Evolutionary conservation across 2,797 vertebrate genomes (phyloP).

Genomic region (Malurus splendens): DNA sequence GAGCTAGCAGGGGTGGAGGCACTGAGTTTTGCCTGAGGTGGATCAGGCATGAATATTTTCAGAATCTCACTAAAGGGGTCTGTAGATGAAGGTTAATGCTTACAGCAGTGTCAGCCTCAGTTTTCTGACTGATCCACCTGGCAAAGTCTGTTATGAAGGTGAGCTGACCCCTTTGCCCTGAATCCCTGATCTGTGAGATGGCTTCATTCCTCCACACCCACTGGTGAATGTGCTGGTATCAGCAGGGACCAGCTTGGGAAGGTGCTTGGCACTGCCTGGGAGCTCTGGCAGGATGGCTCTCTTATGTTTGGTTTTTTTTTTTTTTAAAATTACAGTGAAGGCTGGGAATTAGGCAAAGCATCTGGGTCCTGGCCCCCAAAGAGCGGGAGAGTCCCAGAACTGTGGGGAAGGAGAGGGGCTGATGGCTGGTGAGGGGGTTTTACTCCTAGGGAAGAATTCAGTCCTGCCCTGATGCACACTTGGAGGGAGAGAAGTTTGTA

Average conservation of each 20-base stretch:
- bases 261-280: not conserved
- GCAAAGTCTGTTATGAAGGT: not conserved
- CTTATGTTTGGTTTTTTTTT: not conserved
- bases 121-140: not conserved
- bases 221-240: not conserved
- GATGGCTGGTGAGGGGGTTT: not conserved
- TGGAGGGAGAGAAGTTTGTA: not conserved
- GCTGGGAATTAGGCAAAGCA: not conserved
- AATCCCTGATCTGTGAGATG: not conserved
- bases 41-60: not conserved
- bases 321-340: rapidly evolving
- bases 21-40: not conserved
- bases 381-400: not conserved
- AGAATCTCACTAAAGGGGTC: not conserved
- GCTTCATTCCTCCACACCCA: not conserved
- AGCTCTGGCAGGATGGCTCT: not conserved
- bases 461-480: rapidly evolving
- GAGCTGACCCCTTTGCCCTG: not conserved
- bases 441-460: not conserved
- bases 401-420: not conserved
- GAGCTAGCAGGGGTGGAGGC: not conserved
- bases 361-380: not conserved
- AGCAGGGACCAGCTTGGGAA: not conserved
- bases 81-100: not conserved
- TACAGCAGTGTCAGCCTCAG: not conserved